These are phyloP conservation scores for Hirundo rustica DNA, from an alignment of 2,797 vertebrate genomes.

Conservation along the genomic window DNA sequence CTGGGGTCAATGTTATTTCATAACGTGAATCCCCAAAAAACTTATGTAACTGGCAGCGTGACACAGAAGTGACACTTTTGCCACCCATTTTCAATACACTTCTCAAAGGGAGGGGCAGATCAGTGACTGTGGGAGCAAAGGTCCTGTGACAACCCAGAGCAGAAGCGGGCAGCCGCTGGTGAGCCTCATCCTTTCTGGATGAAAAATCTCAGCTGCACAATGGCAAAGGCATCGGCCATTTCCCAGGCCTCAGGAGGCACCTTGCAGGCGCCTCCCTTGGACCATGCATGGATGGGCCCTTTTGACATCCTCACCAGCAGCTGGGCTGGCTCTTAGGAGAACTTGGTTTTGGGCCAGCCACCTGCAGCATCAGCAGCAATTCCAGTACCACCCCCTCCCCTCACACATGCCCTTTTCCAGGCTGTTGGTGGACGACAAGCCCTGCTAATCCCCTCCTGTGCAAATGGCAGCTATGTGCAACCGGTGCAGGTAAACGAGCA, in stretches of 20 bases:
- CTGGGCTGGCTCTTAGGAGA: neutral
- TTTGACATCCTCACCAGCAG: neutral
- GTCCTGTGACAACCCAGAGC: neutral
- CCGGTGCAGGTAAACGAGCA: neutral
- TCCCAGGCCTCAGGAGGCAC: neutral
- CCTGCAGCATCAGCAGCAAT: neutral
- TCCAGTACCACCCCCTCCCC: neutral
- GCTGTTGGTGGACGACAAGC: neutral
- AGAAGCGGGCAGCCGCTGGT: neutral
- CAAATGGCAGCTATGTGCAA: neutral
- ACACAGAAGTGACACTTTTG: neutral
- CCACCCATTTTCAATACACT: fast-evolving
- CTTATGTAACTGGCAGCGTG: neutral
- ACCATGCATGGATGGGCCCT: fast-evolving
- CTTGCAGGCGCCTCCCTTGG: fast-evolving
- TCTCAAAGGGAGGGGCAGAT: neutral
- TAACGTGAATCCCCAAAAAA: fast-evolving
- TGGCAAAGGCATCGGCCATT: neutral
- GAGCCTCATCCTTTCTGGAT: neutral
- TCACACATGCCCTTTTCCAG: neutral
- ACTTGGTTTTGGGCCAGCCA: neutral
- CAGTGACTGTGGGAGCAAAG: neutral
- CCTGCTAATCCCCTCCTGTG: neutral
- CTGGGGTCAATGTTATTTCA: neutral
- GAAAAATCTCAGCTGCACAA: neutral